Evolutionary conservation across 2,888 invertebrate genomes (phyloP), one percentile per base, ranked within the genome.

Genomic region (Celastrina argiolus): DNA sequence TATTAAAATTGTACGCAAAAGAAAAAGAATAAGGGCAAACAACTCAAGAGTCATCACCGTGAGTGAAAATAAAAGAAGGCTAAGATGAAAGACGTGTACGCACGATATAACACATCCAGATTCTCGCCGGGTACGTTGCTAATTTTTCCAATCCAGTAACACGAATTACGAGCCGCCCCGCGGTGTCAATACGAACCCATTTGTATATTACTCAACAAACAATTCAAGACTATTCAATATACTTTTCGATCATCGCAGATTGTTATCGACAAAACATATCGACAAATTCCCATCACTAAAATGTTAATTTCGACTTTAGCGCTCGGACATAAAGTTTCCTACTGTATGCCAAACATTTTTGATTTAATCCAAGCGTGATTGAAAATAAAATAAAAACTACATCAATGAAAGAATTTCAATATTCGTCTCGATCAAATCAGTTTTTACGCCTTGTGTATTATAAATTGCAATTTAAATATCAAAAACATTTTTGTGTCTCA

Each of bases 171-270:
- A 76, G 86, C 82, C 80, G 80, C 87, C 88, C 88, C 84, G 87
- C 81, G 82, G 88, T 78, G 87, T 65, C 65, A 68, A 82, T 86
- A 74, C 85, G 82, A 81, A 82, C 77, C 80, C 80, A 87, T 87
- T 87, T 88, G 87, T 86, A 80, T 82, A 83, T 84, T 85, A 84
- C 80, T 85, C 81, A 81, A 81, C 82, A 81, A 82, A 81, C 82
- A 81, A 82, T 86, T 84, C 81, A 80, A 80, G 77, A 81, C 84
- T 87, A 86, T 87, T 87, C 87, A 87, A 87, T 88, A 87, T 86
- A 77, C 79, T 79, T 80, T 78, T 76, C 78, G 78, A 79, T 83
- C 79, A 79, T 80, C 80, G 78, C 78, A 81, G 87, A 88, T 87
- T 80, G 76, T 77, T 87, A 85, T 87, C 87, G 76, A 76, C 63